Evolutionary conservation across 2,113 vertebrate genomes (phyloP).

Genomic region (Austrofundulus limnaeus): DNA sequence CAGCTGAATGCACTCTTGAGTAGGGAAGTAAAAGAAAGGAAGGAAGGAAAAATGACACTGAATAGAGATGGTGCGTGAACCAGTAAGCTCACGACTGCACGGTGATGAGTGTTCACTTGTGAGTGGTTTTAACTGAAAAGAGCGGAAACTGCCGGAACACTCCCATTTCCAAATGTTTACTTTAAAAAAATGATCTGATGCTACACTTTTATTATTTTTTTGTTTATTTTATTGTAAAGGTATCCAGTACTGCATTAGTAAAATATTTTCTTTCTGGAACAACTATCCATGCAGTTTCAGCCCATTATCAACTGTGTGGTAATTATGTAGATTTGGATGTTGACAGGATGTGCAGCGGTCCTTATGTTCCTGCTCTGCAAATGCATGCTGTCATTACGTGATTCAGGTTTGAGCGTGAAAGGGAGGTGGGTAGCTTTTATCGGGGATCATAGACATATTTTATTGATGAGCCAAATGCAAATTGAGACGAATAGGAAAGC

Average conservation of each 20-base stretch:
- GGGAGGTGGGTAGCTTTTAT: slow-evolving; percentile 5
- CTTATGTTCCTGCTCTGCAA: slow-evolving; percentile 38
- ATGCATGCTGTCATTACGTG: slow-evolving; percentile 34
- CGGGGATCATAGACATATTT: slow-evolving; percentile 29
- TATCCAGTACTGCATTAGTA: too few species aligned
- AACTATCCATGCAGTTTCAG: not conserved
- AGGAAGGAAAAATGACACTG: not conserved
- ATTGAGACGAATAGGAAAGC: too few species aligned
- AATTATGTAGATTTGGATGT: slow-evolving; percentile 8
- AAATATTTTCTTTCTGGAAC: not conserved
- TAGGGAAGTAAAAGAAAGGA: not conserved
- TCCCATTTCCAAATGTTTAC: too few species aligned
- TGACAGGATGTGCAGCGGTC: not conserved
- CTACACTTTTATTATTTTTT: too few species aligned
- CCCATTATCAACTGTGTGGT: not conserved
- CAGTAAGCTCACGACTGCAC: not conserved
- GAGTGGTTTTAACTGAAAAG: not conserved
- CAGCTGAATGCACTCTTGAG: not conserved
- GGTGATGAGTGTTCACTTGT: not conserved
- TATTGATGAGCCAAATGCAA: too few species aligned
- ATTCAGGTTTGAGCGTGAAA: slow-evolving; percentile 53
- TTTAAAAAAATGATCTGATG: too few species aligned
- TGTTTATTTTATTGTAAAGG: too few species aligned
- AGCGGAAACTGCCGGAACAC: not conserved
- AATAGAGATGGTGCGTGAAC: not conserved